A percentile compares a stretch with the other conserved stretches of the same genome.
Evolutionary conservation across 2,797 vertebrate genomes (phyloP).

Genomic region (Mycteria americana): DNA sequence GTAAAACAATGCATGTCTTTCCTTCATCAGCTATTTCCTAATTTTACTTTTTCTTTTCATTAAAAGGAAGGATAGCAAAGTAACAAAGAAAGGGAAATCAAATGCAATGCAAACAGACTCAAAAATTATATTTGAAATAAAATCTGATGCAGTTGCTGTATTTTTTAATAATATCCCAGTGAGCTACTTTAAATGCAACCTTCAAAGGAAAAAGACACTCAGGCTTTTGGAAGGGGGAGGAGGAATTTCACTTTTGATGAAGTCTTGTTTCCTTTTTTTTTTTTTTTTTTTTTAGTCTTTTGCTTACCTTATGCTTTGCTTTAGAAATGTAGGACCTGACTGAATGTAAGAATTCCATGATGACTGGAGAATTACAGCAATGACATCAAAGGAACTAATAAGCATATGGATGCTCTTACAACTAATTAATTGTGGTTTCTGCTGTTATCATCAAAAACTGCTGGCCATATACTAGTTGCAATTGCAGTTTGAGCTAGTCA

Average conservation of each 20-base stretch:
- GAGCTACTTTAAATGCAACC: background rate
- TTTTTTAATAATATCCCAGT: background rate
- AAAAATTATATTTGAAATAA: background rate
- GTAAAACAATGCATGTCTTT: background rate
- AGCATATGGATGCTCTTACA: background rate
- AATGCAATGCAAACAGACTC: background rate
- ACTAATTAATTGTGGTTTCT: background rate
- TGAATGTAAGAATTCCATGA: background rate
- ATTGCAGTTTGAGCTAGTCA: background rate
- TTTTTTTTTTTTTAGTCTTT: background rate
- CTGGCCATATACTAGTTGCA: background rate
- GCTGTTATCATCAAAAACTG: background rate
- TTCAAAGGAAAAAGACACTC: background rate
- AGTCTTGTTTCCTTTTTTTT: background rate
- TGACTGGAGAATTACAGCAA: background rate
- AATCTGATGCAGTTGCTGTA: background rate
- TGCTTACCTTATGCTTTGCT: background rate
- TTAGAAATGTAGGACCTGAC: background rate
- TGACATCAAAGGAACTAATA: background rate
- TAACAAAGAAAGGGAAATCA: background rate
- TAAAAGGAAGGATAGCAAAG: background rate
- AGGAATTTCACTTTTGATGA: background rate
- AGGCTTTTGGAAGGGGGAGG: background rate
- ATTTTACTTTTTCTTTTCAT: background rate
- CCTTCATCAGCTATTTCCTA: background rate